Conservation (phyloP, 64 coral and sea anemone genomes). For the Anthopleura sola region DNA sequence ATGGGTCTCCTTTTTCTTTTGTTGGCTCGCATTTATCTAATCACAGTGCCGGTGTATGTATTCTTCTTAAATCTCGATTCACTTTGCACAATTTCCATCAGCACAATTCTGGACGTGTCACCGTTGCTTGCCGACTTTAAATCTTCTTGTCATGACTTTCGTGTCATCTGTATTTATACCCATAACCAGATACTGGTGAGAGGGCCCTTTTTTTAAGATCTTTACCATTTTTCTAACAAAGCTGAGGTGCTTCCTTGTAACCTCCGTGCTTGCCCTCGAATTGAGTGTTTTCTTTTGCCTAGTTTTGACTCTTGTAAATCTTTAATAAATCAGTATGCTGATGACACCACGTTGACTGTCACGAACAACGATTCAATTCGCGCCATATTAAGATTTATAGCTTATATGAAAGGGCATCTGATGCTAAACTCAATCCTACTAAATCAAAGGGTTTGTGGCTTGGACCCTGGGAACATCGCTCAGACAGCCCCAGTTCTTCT, state of each 20-base stretch:
- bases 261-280: not conserved
- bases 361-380: not conserved
- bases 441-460: constrained; percentile 27
- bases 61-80: not conserved
- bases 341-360: constrained; percentile 20
- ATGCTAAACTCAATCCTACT: not conserved
- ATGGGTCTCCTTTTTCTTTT: not conserved
- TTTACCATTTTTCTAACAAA: too few relatives aligned
- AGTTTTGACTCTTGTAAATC: not conserved
- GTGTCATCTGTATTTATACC: not conserved
- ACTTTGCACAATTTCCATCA: not conserved
- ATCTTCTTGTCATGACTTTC: not conserved
- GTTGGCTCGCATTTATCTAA: not conserved
- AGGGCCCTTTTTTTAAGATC: not conserved
- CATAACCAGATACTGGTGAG: not conserved
- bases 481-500: not conserved
- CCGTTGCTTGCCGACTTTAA: not conserved
- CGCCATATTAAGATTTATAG: not conserved
- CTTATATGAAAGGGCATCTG: constrained; percentile 12
- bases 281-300: constrained; percentile 15
- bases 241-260: constrained; percentile 6
- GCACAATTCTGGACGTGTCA: not conserved
- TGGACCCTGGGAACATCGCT: not conserved
- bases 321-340: not conserved
- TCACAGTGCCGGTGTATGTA: not conserved